Conservation (phyloP, 2,113 vertebrate species). For the Regulus satrapa region DNA sequence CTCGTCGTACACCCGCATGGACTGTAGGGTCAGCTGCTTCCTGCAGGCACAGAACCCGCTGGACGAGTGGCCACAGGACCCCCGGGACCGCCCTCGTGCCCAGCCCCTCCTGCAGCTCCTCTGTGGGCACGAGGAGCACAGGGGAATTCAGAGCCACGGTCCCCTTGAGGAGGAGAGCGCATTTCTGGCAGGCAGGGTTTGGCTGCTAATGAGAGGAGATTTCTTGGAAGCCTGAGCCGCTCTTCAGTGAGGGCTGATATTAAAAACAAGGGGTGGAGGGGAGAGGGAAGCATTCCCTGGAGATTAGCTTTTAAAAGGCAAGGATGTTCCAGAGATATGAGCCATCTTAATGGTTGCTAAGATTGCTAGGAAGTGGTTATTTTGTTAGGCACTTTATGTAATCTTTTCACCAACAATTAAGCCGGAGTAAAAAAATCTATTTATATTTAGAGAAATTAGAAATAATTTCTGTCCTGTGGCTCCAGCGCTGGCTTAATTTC, state of each 20-base stretch:
- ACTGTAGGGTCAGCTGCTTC: conserved; percentile 96
- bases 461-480: conserved; percentile 50
- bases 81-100: not conserved
- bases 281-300: conserved; percentile 22
- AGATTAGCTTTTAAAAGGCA: conserved; percentile 14
- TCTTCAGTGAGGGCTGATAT: not conserved
- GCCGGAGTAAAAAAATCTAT: conserved; percentile 49
- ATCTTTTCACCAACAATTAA: conserved; percentile 51
- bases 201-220: conserved; percentile 28
- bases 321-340: conserved; percentile 23
- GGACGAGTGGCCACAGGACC: not conserved
- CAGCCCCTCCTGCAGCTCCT: not conserved
- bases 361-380: conserved; percentile 57
- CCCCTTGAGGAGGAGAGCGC: not conserved
- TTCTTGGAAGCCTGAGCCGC: conserved; percentile 21
- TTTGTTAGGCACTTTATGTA: conserved; percentile 53
- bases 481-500: conserved; percentile 18
- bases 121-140: fast-evolving
- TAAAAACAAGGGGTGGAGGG: not conserved
- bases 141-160: not conserved
- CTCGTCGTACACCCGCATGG: conserved; percentile 93
- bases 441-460: conserved; percentile 59
- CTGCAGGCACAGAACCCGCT: conserved; percentile 65
- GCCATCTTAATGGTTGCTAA: conserved; percentile 19
- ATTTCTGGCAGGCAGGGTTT: not conserved